Percentiles rank a stretch among this genome's conserved stretches.
These are phyloP conservation scores for Cantharis nigra DNA, from an alignment of 2,888 invertebrate genomes.

Conservation along the genomic window DNA sequence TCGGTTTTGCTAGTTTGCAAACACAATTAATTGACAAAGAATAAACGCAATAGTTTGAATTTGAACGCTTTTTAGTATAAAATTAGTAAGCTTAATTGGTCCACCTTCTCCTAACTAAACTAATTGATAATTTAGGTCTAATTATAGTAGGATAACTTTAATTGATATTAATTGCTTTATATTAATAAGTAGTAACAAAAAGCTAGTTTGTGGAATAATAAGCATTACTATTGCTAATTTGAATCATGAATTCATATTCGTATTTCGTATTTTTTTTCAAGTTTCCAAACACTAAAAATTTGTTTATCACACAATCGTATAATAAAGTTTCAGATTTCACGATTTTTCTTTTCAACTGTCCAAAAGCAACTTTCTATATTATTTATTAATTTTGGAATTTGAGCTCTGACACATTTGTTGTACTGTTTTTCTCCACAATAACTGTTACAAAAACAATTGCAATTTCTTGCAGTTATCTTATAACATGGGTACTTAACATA, in stretches of 20 bases:
- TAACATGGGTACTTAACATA: neutral
- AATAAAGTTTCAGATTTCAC: neutral
- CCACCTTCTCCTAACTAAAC: neutral
- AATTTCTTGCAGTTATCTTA: neutral
- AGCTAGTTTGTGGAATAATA: neutral
- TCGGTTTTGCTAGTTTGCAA: neutral
- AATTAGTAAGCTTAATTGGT: neutral
- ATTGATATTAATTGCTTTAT: neutral
- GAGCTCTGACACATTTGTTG: neutral
- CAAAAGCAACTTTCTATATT: neutral
- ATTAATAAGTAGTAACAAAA: neutral
- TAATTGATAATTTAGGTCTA: constrained; percentile 4
- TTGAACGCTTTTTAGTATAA: neutral
- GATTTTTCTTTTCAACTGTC: neutral
- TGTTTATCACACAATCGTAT: neutral
- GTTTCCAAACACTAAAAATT: neutral
- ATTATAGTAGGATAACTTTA: neutral
- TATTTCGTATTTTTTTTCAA: neutral
- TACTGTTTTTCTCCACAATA: neutral
- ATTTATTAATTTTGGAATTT: neutral
- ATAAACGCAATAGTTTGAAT: neutral
- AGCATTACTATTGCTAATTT: neutral
- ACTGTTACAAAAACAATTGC: neutral
- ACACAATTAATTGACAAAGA: neutral
- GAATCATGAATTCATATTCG: neutral